Conservation (phyloP, 1,140 invertebrate species). For the Hyphantria cunea region DNA sequence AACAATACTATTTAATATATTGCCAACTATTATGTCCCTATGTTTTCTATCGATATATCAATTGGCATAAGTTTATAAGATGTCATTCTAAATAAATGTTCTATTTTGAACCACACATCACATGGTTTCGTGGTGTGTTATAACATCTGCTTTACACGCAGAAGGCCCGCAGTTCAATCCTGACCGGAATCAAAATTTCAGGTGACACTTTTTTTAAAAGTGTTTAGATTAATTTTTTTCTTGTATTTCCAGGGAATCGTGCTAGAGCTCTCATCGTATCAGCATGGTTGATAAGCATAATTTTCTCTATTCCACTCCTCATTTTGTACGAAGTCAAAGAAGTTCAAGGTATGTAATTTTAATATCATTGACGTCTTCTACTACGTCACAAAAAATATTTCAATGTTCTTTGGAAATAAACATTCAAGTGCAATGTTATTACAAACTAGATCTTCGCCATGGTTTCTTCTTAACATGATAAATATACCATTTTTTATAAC, state of each 20-base stretch:
- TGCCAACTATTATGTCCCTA: too few species aligned
- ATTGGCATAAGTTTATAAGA: too few species aligned
- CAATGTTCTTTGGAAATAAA: too few species aligned
- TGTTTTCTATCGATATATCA: too few species aligned
- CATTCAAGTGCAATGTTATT: too few species aligned
- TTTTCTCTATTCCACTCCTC: conserved; percentile 93
- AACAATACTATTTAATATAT: too few species aligned
- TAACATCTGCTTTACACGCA: conserved; percentile 7
- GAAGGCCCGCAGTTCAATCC: conserved; percentile 4
- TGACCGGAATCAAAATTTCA: conserved; percentile 3
- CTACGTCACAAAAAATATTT: too few species aligned
- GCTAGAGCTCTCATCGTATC: conserved; percentile 89
- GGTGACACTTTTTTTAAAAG: background rate
- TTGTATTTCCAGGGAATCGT: conserved; percentile 88
- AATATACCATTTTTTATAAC: too few species aligned
- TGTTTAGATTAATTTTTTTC: background rate
- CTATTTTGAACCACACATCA: background rate
- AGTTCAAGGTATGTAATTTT: conserved; percentile 84
- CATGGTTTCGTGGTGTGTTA: conserved; percentile 6
- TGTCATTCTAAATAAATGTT: background rate
- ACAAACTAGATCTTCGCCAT: too few species aligned
- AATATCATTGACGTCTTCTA: background rate
- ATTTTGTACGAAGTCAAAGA: conserved; percentile 91
- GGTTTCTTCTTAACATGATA: too few species aligned
- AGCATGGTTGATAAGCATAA: conserved; percentile 91